phyloP scores from a whole-genome alignment of 2,888 invertebrate species.

The Rotaria socialis region DNA sequence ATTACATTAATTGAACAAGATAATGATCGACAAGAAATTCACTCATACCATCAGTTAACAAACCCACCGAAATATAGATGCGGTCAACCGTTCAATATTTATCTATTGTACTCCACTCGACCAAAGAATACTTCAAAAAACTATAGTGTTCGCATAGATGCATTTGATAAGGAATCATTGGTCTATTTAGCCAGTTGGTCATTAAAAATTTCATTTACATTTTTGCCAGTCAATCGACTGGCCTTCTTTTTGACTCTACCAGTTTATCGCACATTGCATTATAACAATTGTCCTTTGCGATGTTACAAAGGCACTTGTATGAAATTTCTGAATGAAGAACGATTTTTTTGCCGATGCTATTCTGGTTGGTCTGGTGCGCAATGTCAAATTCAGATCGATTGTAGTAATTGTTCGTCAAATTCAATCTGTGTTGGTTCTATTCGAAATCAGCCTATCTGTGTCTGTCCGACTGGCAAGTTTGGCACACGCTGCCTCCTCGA shows the following conservation, averaged over 20 bases:
- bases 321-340: not conserved
- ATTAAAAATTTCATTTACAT: not conserved
- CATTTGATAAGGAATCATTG: not conserved
- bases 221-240: not conserved
- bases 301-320: not conserved
- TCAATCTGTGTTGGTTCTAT: not conserved
- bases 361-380: not conserved
- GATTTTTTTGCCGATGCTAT: not conserved
- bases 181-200: not conserved
- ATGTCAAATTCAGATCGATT: not conserved
- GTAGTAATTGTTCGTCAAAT: not conserved
- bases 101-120: not conserved
- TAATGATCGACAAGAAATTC: not conserved
- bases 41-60: not conserved
- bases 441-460: too few relatives aligned
- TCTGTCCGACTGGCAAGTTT: too few relatives aligned
- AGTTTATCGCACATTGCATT: not conserved
- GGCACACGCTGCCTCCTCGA: too few relatives aligned
- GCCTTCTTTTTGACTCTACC: not conserved
- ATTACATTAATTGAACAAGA: not conserved
- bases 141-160: not conserved
- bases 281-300: not conserved
- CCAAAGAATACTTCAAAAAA: not conserved
- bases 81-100: not conserved
- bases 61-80: not conserved